Conservation (phyloP, 2,797 vertebrate species). For the Epinephelus coioides region DNA sequence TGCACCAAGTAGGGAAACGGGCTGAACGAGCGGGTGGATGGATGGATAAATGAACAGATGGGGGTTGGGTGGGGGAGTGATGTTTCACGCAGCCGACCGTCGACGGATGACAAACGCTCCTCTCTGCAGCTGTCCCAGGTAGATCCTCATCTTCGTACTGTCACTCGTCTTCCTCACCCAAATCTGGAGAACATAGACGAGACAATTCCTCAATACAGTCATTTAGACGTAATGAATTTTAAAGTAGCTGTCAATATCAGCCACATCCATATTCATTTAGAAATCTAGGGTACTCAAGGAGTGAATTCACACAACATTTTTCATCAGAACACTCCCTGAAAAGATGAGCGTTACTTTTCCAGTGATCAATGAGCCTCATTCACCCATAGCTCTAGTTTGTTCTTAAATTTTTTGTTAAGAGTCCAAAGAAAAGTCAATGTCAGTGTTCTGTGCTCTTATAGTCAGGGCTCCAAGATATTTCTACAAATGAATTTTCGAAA, state of each 20-base stretch:
- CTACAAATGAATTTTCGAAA: too few relatives aligned
- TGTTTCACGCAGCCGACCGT: slow-evolving; percentile 93
- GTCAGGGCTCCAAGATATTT: too few relatives aligned
- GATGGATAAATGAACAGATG: slow-evolving; percentile 40
- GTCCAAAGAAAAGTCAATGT: too few relatives aligned
- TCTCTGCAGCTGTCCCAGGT: slow-evolving; percentile 97
- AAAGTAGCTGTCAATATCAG: not conserved
- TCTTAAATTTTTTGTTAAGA: too few relatives aligned
- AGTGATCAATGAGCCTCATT: too few relatives aligned
- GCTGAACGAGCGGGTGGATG: slow-evolving; percentile 17
- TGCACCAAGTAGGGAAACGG: slow-evolving; percentile 7
- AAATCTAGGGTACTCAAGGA: not conserved
- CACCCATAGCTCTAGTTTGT: too few relatives aligned
- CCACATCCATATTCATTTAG: not conserved
- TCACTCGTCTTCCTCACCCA: slow-evolving; percentile 99
- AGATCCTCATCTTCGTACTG: slow-evolving; percentile 99
- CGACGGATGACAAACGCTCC: slow-evolving; percentile 98
- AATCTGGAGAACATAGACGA: slow-evolving; percentile 85
- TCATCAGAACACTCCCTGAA: not conserved
- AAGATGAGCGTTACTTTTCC: slow-evolving; percentile 1
- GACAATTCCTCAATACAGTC: not conserved
- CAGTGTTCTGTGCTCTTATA: too few relatives aligned
- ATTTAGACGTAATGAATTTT: not conserved
- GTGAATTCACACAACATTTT: not conserved
- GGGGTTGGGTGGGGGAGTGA: slow-evolving; percentile 9